Percentiles rank a stretch among this genome's conserved stretches.
Evolutionary conservation across 2,888 invertebrate species (phyloP).

Genomic region (Apodemia mormo): DNA sequence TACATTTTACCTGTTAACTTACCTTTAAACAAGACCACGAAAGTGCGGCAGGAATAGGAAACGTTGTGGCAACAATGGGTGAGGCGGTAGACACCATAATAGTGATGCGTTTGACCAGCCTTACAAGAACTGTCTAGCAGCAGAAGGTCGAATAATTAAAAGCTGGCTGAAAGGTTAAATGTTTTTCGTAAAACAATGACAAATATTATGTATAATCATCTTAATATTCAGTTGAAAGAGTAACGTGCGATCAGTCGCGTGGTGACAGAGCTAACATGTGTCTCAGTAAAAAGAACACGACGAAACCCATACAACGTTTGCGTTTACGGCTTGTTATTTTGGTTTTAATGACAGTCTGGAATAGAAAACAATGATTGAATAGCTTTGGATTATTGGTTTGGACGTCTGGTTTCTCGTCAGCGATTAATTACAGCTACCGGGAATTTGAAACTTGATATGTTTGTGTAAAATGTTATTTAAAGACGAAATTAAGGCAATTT

Average conservation of each 20-base stretch:
- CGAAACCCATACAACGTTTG: conserved; percentile 42
- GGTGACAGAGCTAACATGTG: conserved; percentile 72
- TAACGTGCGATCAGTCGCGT: conserved; percentile 38
- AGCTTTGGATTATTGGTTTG: conserved; percentile 38
- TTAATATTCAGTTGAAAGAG: conserved; percentile 12
- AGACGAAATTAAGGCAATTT: no score
- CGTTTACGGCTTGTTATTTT: conserved; percentile 62
- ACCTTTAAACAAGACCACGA: no score
- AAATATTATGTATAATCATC: conserved; percentile 15
- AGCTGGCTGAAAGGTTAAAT: no score
- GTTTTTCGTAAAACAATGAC: no score
- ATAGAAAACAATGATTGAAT: conserved; percentile 47
- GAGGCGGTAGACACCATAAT: no score
- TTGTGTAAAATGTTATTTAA: background rate
- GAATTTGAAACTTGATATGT: background rate
- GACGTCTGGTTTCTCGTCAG: conserved; percentile 34
- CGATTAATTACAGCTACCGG: conserved; percentile 8
- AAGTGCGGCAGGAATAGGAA: no score
- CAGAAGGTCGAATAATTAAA: no score
- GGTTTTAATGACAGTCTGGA: conserved; percentile 61
- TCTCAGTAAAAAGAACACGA: conserved; percentile 64
- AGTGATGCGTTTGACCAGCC: no score
- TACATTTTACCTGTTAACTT: no score
- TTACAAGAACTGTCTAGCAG: no score
- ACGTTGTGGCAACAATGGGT: no score